Base-by-base conservation (phyloP, 30 jellyfish, hydroid and myxozoan species). In the Aurelia sp. region DNA sequence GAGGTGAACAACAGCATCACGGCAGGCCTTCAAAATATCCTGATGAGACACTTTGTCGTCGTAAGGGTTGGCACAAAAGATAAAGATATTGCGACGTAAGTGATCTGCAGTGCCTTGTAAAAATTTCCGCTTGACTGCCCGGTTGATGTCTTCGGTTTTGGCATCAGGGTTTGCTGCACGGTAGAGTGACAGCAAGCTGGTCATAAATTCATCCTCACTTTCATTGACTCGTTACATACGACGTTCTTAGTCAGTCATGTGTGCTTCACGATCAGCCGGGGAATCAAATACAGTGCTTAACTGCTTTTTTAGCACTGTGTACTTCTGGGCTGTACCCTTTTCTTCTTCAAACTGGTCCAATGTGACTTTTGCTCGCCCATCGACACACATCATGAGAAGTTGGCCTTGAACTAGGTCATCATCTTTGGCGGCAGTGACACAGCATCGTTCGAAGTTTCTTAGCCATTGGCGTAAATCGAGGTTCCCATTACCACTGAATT, bases 1-100 rank as follows among this genome's bases (percentile, higher is more conserved):
- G 8, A 79, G 68, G 59, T 79, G 79, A 62, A 79, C 90, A 79
- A 33, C 4, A 67, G 90, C 70, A 65, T 31, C 90, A 17, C 90
- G 38, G 82, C 81, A 31, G 81, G 74, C 81, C 44, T 65, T 79
- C 67, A 61, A 35, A 44, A 79, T 30, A 50, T 38, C 80, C 24
- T 79, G 81, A 82, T 61, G 79, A 62, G 90, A 60, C 3, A 63
- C 69, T 44, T 61, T 63, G 17, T 79, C 44, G 38, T 79, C 80
- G 44, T 27, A 79, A 18, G 81, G 90, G 3, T 63, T 30, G 3
- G 2, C 17, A 3, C 82, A 79, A 63, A 63, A 79, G 13, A 62
- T 79, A 69, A 61, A 79, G 80, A 79, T 41, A 47, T 59, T 79
- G 8, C 67, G 68, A 13, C 81, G 80, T 63, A 79, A 79, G 70